A percentile compares a stretch with the other conserved stretches of the same genome.
Conservation (phyloP, 2,113 vertebrate genomes). For the Glaucomys volans region DNA sequence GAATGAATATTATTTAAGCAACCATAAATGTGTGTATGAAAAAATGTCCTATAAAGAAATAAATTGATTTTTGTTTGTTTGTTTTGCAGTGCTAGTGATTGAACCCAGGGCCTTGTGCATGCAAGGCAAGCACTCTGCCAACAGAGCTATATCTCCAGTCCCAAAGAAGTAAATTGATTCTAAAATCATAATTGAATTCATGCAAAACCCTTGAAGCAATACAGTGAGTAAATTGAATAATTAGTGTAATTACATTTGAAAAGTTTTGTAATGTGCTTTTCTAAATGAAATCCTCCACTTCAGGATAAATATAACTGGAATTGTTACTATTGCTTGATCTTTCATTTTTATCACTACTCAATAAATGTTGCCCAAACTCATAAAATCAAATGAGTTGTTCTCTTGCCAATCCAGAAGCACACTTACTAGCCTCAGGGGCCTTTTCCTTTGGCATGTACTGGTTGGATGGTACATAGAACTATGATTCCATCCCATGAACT, state of each 20-base stretch:
- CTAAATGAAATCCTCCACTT: neutral
- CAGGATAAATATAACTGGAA: neutral
- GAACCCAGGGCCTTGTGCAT: too few species aligned
- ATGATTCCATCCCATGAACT: neutral
- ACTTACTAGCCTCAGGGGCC: neutral
- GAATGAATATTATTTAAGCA: neutral
- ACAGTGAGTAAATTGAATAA: neutral
- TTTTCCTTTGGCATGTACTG: neutral
- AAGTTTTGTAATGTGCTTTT: neutral
- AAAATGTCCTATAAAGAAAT: neutral
- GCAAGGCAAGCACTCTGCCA: too few species aligned
- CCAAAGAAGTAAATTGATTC: too few species aligned
- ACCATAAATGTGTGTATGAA: neutral
- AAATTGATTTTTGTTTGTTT: too few species aligned
- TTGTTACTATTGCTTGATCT: neutral
- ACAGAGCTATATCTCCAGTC: too few species aligned
- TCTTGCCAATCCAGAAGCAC: neutral
- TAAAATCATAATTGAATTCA: neutral
- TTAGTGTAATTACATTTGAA: neutral
- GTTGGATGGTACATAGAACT: neutral
- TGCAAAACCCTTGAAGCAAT: neutral
- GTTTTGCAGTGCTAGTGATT: too few species aligned
- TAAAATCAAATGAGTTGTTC: neutral
- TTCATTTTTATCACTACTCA: neutral
- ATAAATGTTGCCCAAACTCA: neutral